Evolutionary conservation across 2,797 vertebrate genomes (phyloP), one percentile per base, ranked within the genome.

Genomic region (Danio albolineatus): DNA sequence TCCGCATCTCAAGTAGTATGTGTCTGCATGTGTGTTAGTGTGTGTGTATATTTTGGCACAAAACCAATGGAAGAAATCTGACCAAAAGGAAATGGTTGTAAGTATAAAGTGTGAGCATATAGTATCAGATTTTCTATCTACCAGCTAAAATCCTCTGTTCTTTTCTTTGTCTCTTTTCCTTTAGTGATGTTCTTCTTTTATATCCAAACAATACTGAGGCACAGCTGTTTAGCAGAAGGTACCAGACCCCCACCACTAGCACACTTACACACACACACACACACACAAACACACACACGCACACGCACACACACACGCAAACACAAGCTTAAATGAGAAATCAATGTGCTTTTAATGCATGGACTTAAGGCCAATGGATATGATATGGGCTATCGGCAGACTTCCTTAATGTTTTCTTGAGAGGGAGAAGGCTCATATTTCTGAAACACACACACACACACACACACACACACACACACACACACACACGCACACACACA

Each of bases 331-430:
- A 72, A 71, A 71, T 56, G 54, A 57, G 54, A 59, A 59, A 73
- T 73, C 70, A 59, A 71, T 70, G 65, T 38, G 17, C 56, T 51
- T 78, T 69, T 51, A 48, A 78, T 78, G 66, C 76, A 71, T 69
- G 56, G 41, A 72, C 54, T 74, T 78, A 48, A 78, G 62, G 21
- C 59, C 62, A 61, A 8, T 36, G 64, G 43, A 74, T 41, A 62
- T 43, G 49, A 64, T 36, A 36, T 28, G 6, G 28, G 36, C 65
- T 43, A 49, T 80, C 62, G 53, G 49, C 28, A 72, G 44, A 10
- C 51, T 70, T 48, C 46, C 71, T 72, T 81, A 79, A 81, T 81
- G 75, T 85, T 81, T 78, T 75, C 71, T 71, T 76, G 17, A 81
- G 49, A 53, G 5, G 9, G 14, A 28, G 36, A 53, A 13, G 67